A percentile compares a stretch with the other conserved stretches of the same genome.
These are phyloP conservation scores for Bagarius yarrelli DNA, from an alignment of 2,113 vertebrate genomes.

Conservation along the genomic window DNA sequence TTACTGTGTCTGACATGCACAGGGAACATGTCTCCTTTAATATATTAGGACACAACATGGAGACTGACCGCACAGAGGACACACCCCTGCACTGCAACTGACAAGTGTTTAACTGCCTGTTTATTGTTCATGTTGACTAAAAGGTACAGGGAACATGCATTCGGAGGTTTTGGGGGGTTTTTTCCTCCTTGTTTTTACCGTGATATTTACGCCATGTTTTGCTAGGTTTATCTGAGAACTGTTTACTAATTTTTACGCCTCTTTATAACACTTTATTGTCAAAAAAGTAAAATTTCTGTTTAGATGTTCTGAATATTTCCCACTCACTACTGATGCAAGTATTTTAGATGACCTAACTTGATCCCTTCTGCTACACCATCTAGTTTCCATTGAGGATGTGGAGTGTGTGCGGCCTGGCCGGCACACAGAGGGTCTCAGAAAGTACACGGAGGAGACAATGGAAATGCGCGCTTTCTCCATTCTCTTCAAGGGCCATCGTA, in stretches of 20 bases:
- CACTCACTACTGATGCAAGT: neutral
- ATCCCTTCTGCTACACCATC: neutral
- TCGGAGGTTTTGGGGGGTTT: too few relatives aligned
- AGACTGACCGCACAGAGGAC: neutral
- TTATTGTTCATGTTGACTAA: neutral
- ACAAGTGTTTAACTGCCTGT: too few relatives aligned
- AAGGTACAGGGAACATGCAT: neutral
- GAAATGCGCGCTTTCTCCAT: constrained; percentile 88
- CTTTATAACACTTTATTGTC: neutral
- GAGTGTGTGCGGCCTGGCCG: constrained; percentile 82
- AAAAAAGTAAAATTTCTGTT: neutral
- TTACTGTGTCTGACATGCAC: neutral
- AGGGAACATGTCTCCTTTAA: neutral
- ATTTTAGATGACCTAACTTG: neutral
- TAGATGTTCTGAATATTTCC: neutral
- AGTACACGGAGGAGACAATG: constrained; percentile 80
- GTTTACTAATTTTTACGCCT: neutral
- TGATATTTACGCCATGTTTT: neutral
- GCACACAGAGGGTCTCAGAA: constrained; percentile 87
- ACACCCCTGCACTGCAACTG: neutral
- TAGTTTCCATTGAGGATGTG: constrained; percentile 90
- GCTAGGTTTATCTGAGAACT: neutral
- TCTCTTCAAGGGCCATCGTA: constrained; percentile 86
- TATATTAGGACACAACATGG: too few relatives aligned
- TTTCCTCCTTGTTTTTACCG: neutral